Percentiles rank a stretch among this genome's conserved stretches.
Evolutionary conservation across 2,113 vertebrate genomes (phyloP).

Genomic region (Ovibos moschatus): DNA sequence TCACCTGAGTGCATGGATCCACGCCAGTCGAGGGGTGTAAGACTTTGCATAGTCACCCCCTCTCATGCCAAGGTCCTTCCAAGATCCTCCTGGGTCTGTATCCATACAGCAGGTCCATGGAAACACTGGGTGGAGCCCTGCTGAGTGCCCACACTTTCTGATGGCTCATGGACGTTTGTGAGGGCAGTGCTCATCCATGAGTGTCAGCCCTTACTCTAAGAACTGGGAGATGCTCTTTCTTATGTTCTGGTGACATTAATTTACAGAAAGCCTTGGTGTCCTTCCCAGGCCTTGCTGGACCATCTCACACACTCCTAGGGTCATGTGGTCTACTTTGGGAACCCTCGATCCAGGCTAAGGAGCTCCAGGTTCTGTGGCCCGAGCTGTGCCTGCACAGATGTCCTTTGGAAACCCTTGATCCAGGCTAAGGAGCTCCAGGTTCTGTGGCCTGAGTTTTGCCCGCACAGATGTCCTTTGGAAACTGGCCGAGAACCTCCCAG

Average conservation of each 20-base stretch:
- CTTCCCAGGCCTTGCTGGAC: background rate
- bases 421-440: background rate
- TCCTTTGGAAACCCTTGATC: background rate
- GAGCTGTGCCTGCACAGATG: background rate
- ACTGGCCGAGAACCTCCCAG: background rate
- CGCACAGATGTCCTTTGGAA: background rate
- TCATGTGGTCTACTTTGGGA: background rate
- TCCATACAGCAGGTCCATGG: background rate
- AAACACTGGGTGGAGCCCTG: background rate
- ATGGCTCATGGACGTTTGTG: no score
- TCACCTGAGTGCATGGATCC: background rate
- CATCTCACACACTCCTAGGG: background rate
- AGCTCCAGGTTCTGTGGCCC: background rate
- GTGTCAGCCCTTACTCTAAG: background rate
- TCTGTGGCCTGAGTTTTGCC: background rate
- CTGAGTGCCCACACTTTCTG: background rate
- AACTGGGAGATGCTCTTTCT: background rate
- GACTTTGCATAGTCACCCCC: background rate
- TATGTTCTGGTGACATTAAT: background rate
- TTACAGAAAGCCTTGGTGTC: background rate
- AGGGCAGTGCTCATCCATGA: no score
- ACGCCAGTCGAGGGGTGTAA: background rate
- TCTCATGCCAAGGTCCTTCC: background rate
- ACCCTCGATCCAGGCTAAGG: background rate
- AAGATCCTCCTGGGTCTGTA: background rate